These are phyloP conservation scores for Rhabdophis nuchalis DNA, from an alignment of 2,797 vertebrate species.

Conservation along the genomic window DNA sequence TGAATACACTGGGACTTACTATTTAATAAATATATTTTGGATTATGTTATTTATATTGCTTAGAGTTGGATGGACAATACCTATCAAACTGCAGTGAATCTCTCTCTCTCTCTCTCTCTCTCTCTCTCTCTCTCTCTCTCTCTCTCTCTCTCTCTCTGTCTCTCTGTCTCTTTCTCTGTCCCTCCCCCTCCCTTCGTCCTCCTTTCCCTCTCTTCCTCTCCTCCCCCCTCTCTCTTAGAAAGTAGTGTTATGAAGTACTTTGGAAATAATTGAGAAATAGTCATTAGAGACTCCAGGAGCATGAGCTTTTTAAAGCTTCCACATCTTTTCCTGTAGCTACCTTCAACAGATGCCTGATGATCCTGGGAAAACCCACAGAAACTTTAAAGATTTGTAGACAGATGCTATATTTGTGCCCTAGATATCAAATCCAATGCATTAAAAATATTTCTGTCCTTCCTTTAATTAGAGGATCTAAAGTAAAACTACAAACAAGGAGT, in stretches of 20 bases:
- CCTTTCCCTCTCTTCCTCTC: too few species aligned
- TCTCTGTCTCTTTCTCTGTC: too few species aligned
- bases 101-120: background rate
- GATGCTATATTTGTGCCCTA: background rate
- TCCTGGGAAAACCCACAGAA: background rate
- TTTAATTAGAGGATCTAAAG: background rate
- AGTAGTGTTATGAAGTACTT: background rate
- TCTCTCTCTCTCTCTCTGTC: too few species aligned
- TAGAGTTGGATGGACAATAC: background rate
- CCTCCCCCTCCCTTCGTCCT: too few species aligned
- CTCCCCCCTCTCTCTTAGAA: too few species aligned
- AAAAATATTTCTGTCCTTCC: background rate
- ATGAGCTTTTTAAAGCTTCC: background rate
- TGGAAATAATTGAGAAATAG: background rate
- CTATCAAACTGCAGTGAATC: background rate
- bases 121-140: too few species aligned
- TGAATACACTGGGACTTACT: background rate
- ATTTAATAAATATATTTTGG: background rate
- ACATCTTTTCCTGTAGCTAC: background rate
- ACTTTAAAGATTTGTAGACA: background rate
- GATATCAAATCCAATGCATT: background rate
- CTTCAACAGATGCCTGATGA: background rate
- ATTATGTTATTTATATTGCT: background rate
- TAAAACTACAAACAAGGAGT: background rate
- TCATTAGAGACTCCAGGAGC: background rate